Base-by-base conservation (phyloP, 2,888 invertebrate genomes). In the Iphiclides podalirius region DNA sequence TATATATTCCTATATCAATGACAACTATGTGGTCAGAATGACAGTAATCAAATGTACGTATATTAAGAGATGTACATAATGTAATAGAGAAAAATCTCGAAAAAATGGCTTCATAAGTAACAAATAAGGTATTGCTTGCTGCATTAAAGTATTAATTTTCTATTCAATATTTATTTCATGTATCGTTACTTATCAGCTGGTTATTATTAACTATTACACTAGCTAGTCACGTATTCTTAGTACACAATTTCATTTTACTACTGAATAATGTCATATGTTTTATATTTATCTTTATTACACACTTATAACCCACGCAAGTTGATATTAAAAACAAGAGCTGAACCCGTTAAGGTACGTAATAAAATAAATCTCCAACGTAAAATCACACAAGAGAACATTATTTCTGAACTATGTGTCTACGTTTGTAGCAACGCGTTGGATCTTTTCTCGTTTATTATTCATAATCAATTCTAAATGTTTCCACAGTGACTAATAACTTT, bases 401-500 rank as follows among this genome's bases (percentile, higher is more conserved):
- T 59, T 67, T 52, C 59, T 59, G 64, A 70, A 66, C 71, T 70
- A 68, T 53, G 45, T 52, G 46, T 55, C 52, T 53, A 28, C 49
- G 62, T 71, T 69, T 66, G 66, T 69, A 66, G 67, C 68, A 72
- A 64, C 60, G 64, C 64, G 66, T 68, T 71, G 70, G 72, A 74
- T 76, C 70, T 75, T 75, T 75, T 79, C 75, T 79, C 78, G 75
- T 83, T 81, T 84, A 76, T 81, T 79, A 76, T 83, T 78, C 78
- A 79, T 78, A 79, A 79, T 80, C 75, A 79, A 79, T 79, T 76
- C 66, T 75, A 74, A 79, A 83, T 85, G 79, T 81, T 72, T 74
- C 79, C 79, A 67, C 76, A 67, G 77, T 79, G 79, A 81, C 81
- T 83, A 81, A 84, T 84, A 80, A 80, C 72, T 79, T 72, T 73